Evolutionary conservation across 1,140 invertebrate genomes (phyloP), one percentile per base, ranked within the genome.

Genomic region (Nebria ingens): DNA sequence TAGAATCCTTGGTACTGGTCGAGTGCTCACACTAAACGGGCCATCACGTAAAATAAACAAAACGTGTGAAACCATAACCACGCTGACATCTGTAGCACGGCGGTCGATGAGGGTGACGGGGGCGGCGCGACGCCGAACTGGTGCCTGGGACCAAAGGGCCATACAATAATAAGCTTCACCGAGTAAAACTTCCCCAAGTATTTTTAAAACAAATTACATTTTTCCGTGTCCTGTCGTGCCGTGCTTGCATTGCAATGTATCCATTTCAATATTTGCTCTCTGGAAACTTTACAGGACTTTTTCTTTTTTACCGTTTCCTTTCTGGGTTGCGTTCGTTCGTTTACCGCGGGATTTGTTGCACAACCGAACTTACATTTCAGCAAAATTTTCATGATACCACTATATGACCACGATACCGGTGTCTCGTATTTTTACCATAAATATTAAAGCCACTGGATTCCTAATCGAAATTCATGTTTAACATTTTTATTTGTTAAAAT

Each of bases 141-240:
- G n/a, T n/a, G n/a, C n/a, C n/a, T n/a, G n/a, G n/a, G n/a, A n/a
- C n/a, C n/a, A n/a, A n/a, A n/a, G n/a, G n/a, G n/a, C n/a, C n/a
- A n/a, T n/a, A n/a, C 40, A 45, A 45, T 45, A 45, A 45, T 45
- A 45, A 45, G 40, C 40, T 17, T 17, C 25, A n/a, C 25, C 6
- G 25, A 34, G n/a, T 34, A 34, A 17, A 45, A 45, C 40, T 45
- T 45, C 3, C 6, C 40, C 9, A 17, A 9, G 40, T 45, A 45
- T 45, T 45, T 45, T 45, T 45, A 45, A 45, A 45, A 45, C 40
- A 45, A 45, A 45, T 45, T 45, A 45, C 40, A 45, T 45, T 45
- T 45, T 45, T 45, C 40, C 40, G n/a, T n/a, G n/a, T n/a, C n/a
- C n/a, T n/a, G n/a, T n/a, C n/a, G n/a, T n/a, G n/a, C n/a, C n/a